Base-by-base conservation (phyloP, 2,888 invertebrate genomes). In the Nemapogon koenigi region DNA sequence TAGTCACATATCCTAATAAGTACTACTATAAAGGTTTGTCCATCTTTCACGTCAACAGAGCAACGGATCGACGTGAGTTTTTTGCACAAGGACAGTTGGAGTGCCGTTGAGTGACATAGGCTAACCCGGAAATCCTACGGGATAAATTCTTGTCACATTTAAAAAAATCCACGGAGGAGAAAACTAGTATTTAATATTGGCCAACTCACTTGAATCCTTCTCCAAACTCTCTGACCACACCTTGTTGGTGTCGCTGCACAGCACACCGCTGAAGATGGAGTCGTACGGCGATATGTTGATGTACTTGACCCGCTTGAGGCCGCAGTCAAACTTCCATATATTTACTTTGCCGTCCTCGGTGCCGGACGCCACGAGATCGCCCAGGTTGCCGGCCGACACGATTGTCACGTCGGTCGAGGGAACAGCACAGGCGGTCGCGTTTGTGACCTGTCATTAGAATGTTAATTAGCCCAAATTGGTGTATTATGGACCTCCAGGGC, bases 311-410 rank as follows among this genome's bases (percentile, higher is more conserved):
- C 85, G 69, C 51, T 88, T 89, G 32, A 92, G 78, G 51, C 91
- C 90, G 40, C 89, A 87, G 45, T 88, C 86, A 42, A 92, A 87
- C 59, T 90, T 89, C 89, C 93, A 95, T 19, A 96, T 83, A 45
- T 87, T 89, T 46, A 95, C 84, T 41, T 86, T 83, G 18, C 87
- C 87, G 3, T 84, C 83, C 1, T 57, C 48, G 7, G 84, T 83
- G 37, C 84, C 68, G 38, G 86, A 71, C 51, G 85, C 80, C 48
- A 83, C 62, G 49, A 83, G 68, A 41, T 83, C 82, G 0, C 83
- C 81, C 2, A 80, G 79, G 50, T 84, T 83, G 44, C 84, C 84
- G 42, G 81, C 81, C 1, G 84, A 84, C n/a, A 84, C 81, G 2
- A 84, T 62, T 29, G 76, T 66, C 4, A 83, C 81, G 38, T 72